Evolutionary conservation across 2,113 vertebrate species (phyloP), one percentile per base, ranked within the genome.

Genomic region (Sclerurus mexicanus): DNA sequence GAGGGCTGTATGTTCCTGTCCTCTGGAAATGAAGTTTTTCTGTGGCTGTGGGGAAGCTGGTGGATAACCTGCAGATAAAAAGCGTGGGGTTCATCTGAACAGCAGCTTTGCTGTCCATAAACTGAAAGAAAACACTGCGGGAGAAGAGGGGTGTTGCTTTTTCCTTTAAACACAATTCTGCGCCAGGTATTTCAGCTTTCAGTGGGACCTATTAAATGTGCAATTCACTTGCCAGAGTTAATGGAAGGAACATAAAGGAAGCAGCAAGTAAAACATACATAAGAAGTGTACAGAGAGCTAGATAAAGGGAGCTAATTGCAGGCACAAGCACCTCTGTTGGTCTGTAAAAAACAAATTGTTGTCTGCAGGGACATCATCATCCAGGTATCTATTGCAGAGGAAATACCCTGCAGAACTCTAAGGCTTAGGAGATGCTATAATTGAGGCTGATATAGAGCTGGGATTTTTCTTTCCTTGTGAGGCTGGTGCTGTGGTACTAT

Each of bases 1-100:
- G 20, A 67, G 40, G 9, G 20, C n/a, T 0, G 0, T 27, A 3
- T 6, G 25, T 50, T 58, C 28, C 63, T n/a, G 10, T n/a, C 44
- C 55, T 73, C 55, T 73, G 40, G 28, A 72, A 76, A 0, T 35
- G 14, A 13, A 81, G 23, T 12, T 77, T 25, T 40, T 18, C 49
- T 37, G 63, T 13, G 7, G 20, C 35, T 69, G 22, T 46, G 37
- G n/a, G 9, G 7, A 28, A 33, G 8, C 28, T 55, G 59, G 27
- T 44, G 23, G 35, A 47, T 40, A 55, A 74, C 25, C 17, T 39
- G 47, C 12, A 24, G 40, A 72, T 39, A 55, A 63, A 80, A 80
- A 24, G 14, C 7, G 16, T 6, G 9, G 28, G 7, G 12, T 42
- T 87, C 44, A 42, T 46, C 53, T 52, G 44, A 59, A 59, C 40